Evolutionary conservation across 53 echinoderm and acorn worm species (phyloP).

Genomic region (Holothuria scabra): DNA sequence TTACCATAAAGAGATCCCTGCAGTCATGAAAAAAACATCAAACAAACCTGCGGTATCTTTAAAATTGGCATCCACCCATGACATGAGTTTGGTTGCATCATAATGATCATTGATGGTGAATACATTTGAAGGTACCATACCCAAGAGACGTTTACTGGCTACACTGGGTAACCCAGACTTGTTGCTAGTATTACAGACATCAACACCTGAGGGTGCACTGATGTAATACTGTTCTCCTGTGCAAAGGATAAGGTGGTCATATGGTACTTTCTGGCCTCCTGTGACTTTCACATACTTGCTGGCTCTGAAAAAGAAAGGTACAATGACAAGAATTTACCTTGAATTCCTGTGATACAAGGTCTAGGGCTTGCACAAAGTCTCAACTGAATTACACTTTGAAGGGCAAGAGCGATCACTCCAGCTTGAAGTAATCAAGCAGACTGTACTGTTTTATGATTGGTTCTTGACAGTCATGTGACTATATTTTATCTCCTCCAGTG

Average conservation of each 20-base stretch:
- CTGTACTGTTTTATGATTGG: too few relatives aligned
- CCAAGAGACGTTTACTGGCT: conserved; percentile 68
- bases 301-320: conserved; percentile 51
- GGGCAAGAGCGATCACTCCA: too few relatives aligned
- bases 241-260: conserved; percentile 88
- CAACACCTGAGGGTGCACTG: conserved; percentile 76
- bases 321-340: neutral
- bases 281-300: conserved; percentile 91
- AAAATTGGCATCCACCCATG: conserved; percentile 81
- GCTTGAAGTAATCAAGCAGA: too few relatives aligned
- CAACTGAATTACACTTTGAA: too few relatives aligned
- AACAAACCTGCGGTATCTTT: conserved; percentile 76
- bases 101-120: conserved; percentile 84
- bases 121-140: conserved; percentile 78
- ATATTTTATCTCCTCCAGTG: too few relatives aligned
- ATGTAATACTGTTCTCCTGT: conserved; percentile 94
- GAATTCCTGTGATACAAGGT: too few relatives aligned
- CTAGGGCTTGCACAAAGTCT: too few relatives aligned
- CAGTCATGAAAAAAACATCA: neutral
- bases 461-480: too few relatives aligned
- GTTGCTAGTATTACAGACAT: conserved; percentile 66
- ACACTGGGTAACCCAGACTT: conserved; percentile 68
- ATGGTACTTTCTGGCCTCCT: conserved; percentile 85
- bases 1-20: too few relatives aligned
- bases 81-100: conserved; percentile 61